A percentile compares a stretch with the other conserved stretches of the same genome.
These are phyloP conservation scores for Epinephelus cyanopodus DNA, from an alignment of 2,113 vertebrate genomes.

Conservation along the genomic window DNA sequence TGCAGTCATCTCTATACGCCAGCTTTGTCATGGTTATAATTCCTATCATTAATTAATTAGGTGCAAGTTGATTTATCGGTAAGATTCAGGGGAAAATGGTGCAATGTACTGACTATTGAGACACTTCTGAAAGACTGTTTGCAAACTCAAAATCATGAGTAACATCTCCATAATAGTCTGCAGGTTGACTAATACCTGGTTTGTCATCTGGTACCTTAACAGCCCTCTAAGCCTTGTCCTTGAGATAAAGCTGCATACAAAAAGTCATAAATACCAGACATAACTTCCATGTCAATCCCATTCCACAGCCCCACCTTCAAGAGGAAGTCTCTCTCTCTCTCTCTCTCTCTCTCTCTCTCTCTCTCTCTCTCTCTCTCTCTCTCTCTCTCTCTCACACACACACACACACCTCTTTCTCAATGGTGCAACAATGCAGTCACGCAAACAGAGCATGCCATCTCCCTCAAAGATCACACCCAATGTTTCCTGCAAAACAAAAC, in stretches of 20 bases:
- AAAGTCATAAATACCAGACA: conserved; percentile 72
- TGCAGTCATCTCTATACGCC: neutral
- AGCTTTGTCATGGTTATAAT: neutral
- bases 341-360: too few species aligned
- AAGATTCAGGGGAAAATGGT: neutral
- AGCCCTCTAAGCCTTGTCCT: conserved; percentile 29
- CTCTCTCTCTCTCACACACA: too few species aligned
- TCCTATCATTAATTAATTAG: neutral
- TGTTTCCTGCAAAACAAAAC: conserved; percentile 32
- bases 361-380: too few species aligned
- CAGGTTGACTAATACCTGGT: conserved; percentile 29
- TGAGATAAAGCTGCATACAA: conserved; percentile 54
- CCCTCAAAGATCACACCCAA: conserved; percentile 39
- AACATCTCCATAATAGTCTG: conserved; percentile 11
- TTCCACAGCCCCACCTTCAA: conserved; percentile 64
- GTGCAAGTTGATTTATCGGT: neutral
- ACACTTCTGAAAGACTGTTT: neutral
- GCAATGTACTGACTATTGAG: neutral
- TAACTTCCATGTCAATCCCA: conserved; percentile 68
- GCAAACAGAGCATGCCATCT: conserved; percentile 30
- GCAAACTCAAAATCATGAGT: neutral
- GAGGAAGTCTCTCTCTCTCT: conserved; percentile 43
- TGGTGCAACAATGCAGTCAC: conserved; percentile 49
- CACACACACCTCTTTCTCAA: conserved; percentile 15
- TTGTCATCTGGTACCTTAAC: conserved; percentile 14